Evolutionary conservation across 2,888 invertebrate species (phyloP), one percentile per base, ranked within the genome.

Genomic region (Drosophila neotestacea): DNA sequence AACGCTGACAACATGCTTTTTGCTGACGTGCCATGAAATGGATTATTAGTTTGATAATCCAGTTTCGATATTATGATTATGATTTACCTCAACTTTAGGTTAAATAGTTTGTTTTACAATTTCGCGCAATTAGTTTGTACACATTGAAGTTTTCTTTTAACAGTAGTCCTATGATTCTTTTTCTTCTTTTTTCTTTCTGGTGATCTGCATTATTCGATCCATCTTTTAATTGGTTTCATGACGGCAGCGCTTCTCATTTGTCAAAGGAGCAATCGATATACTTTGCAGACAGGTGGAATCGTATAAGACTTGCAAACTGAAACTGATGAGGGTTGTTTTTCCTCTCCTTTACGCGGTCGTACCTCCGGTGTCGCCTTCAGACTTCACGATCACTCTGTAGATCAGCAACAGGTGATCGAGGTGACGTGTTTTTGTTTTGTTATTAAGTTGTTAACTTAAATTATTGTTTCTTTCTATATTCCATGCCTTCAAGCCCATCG

Each of bases 381-480:
- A 22, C 9, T 47, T 74, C 61, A 62, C 58, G 58, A 44, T 58
- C 58, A 32, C 32, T 46, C 16, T 39, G 46, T 54, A 55, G 72
- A 30, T 55, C 46, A 54, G 67, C 44, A 56, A 58, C 58, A 58
- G 58, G 58, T 56, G 55, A 56, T 47, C 47, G 47, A 42, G 70
- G 68, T 67, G 73, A 73, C 65, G 70, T 85, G 70, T 70, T 73
- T 59, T 76, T 81, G 66, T 85, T 90, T 90, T 82, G 81, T 90
- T 91, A 91, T 91, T 90, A 91, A 91, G 91, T 91, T 89, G 90
- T 91, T 91, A 90, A 88, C 77, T 71, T 83, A 76, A 89, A 76
- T 79, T 86, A 81, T 83, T 83, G 76, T 73, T 70, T 77, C 72
- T 55, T 58, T 56, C 71, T 70, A 65, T 73, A 55, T 68, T 66